Evolutionary conservation across 2,888 invertebrate species (phyloP), one percentile per base, ranked within the genome.

Genomic region (Nycteola revayana): DNA sequence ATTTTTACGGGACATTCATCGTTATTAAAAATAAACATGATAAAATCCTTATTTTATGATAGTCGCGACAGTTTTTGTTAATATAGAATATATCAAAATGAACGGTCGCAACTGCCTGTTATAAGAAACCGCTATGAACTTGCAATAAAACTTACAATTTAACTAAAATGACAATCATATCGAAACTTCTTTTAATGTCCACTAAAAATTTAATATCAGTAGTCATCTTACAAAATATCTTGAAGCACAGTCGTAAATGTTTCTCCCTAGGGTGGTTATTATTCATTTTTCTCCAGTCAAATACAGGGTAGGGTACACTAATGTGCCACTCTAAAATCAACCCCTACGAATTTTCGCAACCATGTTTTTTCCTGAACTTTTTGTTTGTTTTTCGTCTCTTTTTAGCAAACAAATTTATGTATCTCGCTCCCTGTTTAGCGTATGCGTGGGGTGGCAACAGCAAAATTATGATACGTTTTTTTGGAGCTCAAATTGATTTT

Each of bases 391-490:
- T 38, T 41, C 57, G 25, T 78, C 70, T 52, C 70, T 55, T 49
- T 76, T 48, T 36, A 28, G 27, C 47, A 6, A 4, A 6, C 5
- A 11, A 20, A 10, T 21, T 6, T 18, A 10, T 41, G 64, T 54
- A 17, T 84, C 83, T 43, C 71, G 38, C 39, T 83, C 58, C 1
- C 66, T 46, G 69, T 81, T 81, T 81, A 77, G 72, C 58, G 46
- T 39, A 21, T 57, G 72, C 72, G 76, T 79, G 76, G 85, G 84
- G 87, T 83, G 86, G 82, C 67, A 50, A 66, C 62, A 73, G 71
- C 47, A 41, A 82, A 85, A 87, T 85, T 87, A 86, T 88, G 87
- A 86, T 87, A 82, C 83, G 84, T 83, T 79, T 80, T 79, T 82
- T 83, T 77, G 72, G 77, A 74, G 80, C 67, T 75, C 75, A 84